Evolutionary conservation across 2,797 vertebrate genomes (phyloP).

Genomic region (Apodemus agrarius): DNA sequence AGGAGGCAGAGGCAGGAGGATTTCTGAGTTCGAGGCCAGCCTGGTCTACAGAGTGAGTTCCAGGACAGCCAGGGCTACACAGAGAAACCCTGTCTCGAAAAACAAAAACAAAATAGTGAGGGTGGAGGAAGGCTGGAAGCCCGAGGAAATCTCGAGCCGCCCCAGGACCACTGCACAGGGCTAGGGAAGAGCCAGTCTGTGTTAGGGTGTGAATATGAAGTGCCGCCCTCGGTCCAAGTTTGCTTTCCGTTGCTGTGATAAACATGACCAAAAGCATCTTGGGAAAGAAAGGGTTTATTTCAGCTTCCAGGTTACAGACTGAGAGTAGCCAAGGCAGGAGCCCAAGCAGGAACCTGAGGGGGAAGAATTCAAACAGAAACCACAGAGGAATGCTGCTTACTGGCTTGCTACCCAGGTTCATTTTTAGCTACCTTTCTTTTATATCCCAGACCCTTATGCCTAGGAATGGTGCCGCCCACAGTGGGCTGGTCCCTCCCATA

Average conservation of each 20-base stretch:
- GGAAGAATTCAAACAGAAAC: not conserved
- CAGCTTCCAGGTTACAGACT: not conserved
- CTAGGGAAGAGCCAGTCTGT: not conserved
- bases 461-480: not conserved
- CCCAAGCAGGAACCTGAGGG: not conserved
- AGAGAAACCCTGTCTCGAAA: no score
- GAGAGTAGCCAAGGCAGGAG: not conserved
- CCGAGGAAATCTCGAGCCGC: no score
- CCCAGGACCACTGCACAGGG: not conserved
- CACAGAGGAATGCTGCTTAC: not conserved
- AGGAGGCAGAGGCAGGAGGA: no score
- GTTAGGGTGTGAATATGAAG: not conserved
- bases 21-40: no score
- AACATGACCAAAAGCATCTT: not conserved
- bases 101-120: no score
- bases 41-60: no score
- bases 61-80: no score
- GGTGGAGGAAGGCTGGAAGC: not conserved
- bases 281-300: not conserved
- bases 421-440: not conserved
- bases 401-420: not conserved
- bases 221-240: not conserved
- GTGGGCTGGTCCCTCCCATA: not conserved
- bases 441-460: not conserved
- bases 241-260: not conserved